Evolutionary conservation across 2,888 invertebrate species (phyloP).

Genomic region (Oscheius sp.): DNA sequence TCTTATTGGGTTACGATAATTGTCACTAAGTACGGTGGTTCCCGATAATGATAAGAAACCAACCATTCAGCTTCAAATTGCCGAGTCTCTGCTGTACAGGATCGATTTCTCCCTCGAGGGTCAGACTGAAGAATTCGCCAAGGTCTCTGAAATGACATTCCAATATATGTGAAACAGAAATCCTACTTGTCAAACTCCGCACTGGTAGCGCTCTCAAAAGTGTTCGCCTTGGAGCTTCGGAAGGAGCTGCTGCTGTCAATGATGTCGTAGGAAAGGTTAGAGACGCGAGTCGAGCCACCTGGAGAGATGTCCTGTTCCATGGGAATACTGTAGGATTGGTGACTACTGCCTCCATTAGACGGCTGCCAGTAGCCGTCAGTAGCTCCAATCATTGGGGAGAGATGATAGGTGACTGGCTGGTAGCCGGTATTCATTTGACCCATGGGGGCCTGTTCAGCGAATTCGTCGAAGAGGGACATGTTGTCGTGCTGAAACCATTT

Average conservation of each 20-base stretch:
- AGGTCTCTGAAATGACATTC: slow-evolving; percentile 49
- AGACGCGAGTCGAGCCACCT: neutral
- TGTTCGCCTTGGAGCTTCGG: slow-evolving; percentile 41
- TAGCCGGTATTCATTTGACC: slow-evolving; percentile 11
- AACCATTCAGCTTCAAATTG: slow-evolving; percentile 49
- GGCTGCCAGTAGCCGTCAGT: slow-evolving; percentile 13
- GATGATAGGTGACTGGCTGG: slow-evolving; percentile 15
- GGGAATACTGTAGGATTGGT: slow-evolving; percentile 10
- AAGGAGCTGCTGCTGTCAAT: slow-evolving; percentile 5
- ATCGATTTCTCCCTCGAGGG: slow-evolving; percentile 46
- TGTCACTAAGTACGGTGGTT: too few species aligned
- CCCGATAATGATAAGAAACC: neutral
- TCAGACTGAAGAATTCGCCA: slow-evolving; percentile 63
- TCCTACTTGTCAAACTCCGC: slow-evolving; percentile 57
- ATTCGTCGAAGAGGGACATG: slow-evolving; percentile 20
- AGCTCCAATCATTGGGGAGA: slow-evolving; percentile 32
- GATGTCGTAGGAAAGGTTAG: slow-evolving; percentile 13
- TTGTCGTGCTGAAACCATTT: slow-evolving; percentile 27
- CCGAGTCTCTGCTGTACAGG: slow-evolving; percentile 59
- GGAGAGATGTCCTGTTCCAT: slow-evolving; percentile 32
- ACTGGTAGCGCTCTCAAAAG: slow-evolving; percentile 47
- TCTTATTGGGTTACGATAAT: too few species aligned
- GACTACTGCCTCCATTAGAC: neutral
- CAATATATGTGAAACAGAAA: neutral
- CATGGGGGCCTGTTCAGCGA: neutral